phyloP scores from a whole-genome alignment of 2,888 invertebrate genomes.

The Euplexia lucipara region DNA sequence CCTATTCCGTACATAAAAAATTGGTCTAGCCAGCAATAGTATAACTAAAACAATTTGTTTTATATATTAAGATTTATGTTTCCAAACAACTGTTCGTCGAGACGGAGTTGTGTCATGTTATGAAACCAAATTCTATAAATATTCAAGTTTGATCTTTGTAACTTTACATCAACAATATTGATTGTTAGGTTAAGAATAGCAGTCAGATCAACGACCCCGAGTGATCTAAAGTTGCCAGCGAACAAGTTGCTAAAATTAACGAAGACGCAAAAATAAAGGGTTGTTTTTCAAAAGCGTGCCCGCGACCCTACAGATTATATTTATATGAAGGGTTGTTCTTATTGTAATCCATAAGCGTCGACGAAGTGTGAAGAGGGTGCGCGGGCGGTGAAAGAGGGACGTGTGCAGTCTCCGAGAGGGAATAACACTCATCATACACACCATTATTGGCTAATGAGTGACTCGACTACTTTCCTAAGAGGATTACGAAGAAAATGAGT shows the following conservation, averaged over 20 bases:
- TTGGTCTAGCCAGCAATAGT: too few relatives aligned
- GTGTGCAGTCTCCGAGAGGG: slow-evolving; percentile 19
- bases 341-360: slow-evolving; percentile 50
- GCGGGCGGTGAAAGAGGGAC: slow-evolving; percentile 23
- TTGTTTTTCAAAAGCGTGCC: slow-evolving; percentile 26
- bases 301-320: slow-evolving; percentile 29
- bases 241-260: slow-evolving; percentile 15
- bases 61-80: slow-evolving; percentile 29
- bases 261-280: slow-evolving; percentile 33
- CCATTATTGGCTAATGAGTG: slow-evolving; percentile 57
- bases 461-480: slow-evolving; percentile 44
- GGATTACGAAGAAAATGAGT: slow-evolving; percentile 40
- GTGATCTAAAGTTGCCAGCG: neutral
- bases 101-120: neutral
- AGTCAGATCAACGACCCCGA: slow-evolving; percentile 21
- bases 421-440: slow-evolving; percentile 46
- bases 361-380: slow-evolving; percentile 51
- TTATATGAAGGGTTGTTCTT: slow-evolving; percentile 46
- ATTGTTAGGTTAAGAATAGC: slow-evolving; percentile 3
- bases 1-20: too few relatives aligned
- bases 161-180: slow-evolving; percentile 12
- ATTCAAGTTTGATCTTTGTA: neutral
- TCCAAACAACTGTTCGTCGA: slow-evolving; percentile 15
- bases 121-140: slow-evolving; percentile 11
- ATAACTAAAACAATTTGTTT: too few relatives aligned